Conservation (phyloP, 2,113 vertebrate genomes). For the Gymnobelideus leadbeateri region DNA sequence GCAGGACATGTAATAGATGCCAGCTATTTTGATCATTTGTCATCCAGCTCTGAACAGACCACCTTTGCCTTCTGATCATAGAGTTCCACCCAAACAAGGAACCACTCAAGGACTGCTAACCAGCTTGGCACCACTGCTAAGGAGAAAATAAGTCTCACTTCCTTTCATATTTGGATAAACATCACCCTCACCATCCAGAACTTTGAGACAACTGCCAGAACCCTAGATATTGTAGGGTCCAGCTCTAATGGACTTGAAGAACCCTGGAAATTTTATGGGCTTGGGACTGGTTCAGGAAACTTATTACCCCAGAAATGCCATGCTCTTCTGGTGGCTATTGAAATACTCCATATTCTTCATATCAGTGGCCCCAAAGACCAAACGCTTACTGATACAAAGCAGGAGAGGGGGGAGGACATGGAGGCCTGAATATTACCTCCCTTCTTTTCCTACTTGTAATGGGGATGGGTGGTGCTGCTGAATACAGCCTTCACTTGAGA, state of each 20-base stretch:
- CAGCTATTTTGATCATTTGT: background rate
- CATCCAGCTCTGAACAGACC: background rate
- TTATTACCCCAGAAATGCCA: background rate
- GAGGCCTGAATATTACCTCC: background rate
- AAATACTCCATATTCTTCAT: background rate
- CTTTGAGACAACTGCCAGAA: background rate
- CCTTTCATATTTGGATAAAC: background rate
- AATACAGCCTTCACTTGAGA: background rate
- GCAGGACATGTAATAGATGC: background rate
- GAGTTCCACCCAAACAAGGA: background rate
- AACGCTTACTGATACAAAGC: background rate
- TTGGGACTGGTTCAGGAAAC: background rate
- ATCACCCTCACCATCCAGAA: background rate
- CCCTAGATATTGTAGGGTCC: background rate
- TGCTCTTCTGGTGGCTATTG: background rate
- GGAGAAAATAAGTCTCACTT: background rate
- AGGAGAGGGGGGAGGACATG: background rate
- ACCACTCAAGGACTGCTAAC: background rate
- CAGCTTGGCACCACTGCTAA: background rate
- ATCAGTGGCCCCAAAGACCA: background rate
- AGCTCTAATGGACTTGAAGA: too few species aligned
- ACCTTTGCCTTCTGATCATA: background rate
- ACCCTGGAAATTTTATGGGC: background rate
- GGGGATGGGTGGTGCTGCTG: background rate
- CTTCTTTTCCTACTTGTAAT: background rate